These are phyloP conservation scores for Danio kyathit DNA, from an alignment of 2,797 vertebrate species.

Conservation along the genomic window DNA sequence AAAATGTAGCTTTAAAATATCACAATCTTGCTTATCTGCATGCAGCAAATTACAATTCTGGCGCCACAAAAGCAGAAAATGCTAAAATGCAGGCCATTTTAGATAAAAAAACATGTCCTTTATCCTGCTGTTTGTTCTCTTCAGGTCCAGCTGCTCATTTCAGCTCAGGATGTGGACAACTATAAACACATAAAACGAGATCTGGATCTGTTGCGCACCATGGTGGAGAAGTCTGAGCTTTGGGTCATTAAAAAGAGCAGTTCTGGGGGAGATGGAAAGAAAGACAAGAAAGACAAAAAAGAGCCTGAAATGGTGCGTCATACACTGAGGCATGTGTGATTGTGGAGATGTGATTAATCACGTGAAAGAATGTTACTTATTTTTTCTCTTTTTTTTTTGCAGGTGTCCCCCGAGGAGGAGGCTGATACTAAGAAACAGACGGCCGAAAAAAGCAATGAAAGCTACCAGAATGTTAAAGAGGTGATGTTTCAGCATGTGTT, in stretches of 20 bases:
- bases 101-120: not conserved
- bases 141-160: slow-evolving; percentile 96
- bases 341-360: not conserved
- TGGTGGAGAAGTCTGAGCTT: slow-evolving; percentile 97
- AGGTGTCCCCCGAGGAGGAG: slow-evolving; percentile 68
- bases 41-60: not conserved
- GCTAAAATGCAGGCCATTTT: not conserved
- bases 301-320: slow-evolving; percentile 63
- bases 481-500: slow-evolving; percentile 46
- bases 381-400: slow-evolving; percentile 53
- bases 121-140: not conserved
- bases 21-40: not conserved
- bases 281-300: slow-evolving; percentile 85
- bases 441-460: slow-evolving; percentile 90
- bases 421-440: slow-evolving; percentile 73
- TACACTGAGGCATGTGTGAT: slow-evolving; percentile 19
- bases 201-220: slow-evolving; percentile 90
- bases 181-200: slow-evolving; percentile 95
- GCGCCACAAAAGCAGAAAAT: not conserved
- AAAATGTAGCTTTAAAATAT: no score
- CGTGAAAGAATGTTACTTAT: not conserved
- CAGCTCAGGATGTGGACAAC: slow-evolving; percentile 95
- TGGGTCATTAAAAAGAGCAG: slow-evolving; percentile 96
- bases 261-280: slow-evolving; percentile 79
- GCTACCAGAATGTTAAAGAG: slow-evolving; percentile 94